Evolutionary conservation across 2,113 vertebrate species (phyloP), one percentile per base, ranked within the genome.

Genomic region (Urocitellus parryii): DNA sequence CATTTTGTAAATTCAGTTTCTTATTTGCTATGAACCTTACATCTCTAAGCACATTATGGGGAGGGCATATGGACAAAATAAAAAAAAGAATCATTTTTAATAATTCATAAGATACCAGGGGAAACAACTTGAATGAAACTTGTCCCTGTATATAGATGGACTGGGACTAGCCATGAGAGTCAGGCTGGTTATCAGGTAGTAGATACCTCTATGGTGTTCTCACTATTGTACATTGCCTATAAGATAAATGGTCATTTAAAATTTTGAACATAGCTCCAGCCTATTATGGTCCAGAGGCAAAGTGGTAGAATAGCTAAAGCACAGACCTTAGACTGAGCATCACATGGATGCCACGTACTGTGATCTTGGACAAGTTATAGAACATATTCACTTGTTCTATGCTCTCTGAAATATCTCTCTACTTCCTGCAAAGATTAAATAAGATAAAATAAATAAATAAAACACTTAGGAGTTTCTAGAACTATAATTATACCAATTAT

Each of bases 381-480:
- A 68, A 80, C 27, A 45, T 74, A 34, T 63, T 58, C 68, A 85
- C 37, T 24, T 80, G 8, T 78, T 73, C 29, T 18, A 1, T 83
- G 27, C 17, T 84, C 18, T 83, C 17, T 88, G 11, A 34, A 13
- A 34, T 56, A 76, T 74, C 27, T 70, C 90, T 88, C 20, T 77
- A 13, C n/a, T 83, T 88, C 20, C 45, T 29, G 8, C 1, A 85
- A 92, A 16, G 17, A n/a, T 45, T 93, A 87, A 87, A 82, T 27
- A 89, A 65, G 4, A 78, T 78, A 53, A 53, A 91, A 83, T 9
- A 88, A 91, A 83, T 9, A 88, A 88, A 92, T 85, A 34, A 72
- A 63, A 39, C 72, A 56, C 18, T 1, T 74, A 79, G 70, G 0
- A 70, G 37, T 92, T 86, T 83, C 70, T 82, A 27, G 9, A 74